Evolutionary conservation across 37 sponge, comb jelly and placozoan species (phyloP), one percentile per base, ranked within the genome.

Genomic region (Beroe ovata): DNA sequence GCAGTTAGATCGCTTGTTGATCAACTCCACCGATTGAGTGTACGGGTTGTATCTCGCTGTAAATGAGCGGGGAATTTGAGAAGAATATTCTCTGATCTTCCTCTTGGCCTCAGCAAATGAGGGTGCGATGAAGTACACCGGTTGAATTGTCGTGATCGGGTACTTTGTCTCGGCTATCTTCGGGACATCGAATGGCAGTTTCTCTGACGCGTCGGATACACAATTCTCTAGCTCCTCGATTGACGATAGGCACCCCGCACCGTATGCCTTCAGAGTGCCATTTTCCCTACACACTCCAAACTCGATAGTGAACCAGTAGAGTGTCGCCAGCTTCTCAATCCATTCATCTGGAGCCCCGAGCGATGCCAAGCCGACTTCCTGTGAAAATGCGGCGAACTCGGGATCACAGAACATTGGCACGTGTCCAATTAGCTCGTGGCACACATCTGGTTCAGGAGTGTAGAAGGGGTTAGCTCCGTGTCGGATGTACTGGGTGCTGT

Each of bases 361-460:
- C 29, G 94, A 93, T 19, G 96, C 95, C 37, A 96, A 89, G 39
- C 99, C 99, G 60, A 97, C 92, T 88, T 97, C 99, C 96, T 96
- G 90, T 37, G 99, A 98, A 71, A 98, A 98, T 33, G 92, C 91
- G 4, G 99, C 99, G 91, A 98, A 98, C 26, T 60, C 89, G 34
- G 94, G 94, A 47, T 98, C 95, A 88, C 93, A 93, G 59, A 98
- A 94, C 60, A 98, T 88, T 1, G 99, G 95, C 0, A 89, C 99
- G 60, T 98, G 99, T 19, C 99, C 99, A n/a, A 97, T 71, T 6
- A 97, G 92, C 90, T 97, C 99, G 60, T 97, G 99, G 47, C 99
- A 97, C 37, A 95, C 93, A 72, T 97, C 99, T 60, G 99, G 99
- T 81, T 98, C 99, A 20, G 99, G 99, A 19, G 99, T 98, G 92